Base-by-base conservation (phyloP, 2,888 invertebrate genomes). In the Coremacera marginata region DNA sequence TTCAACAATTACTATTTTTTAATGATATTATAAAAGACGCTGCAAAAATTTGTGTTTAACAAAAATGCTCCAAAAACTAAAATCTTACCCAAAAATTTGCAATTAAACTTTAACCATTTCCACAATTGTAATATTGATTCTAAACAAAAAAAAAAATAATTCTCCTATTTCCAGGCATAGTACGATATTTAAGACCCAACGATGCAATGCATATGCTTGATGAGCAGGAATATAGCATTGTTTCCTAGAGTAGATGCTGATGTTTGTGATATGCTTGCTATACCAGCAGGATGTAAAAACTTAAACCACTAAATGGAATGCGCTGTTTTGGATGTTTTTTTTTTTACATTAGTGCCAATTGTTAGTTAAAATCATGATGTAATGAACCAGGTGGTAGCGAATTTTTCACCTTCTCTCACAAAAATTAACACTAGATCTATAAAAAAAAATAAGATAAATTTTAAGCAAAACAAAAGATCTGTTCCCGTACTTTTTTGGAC, bases 201-300 rank as follows among this genome's bases (percentile, higher is more conserved):
- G 94, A 94, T 86, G 93, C 92, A 84, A 92, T 94, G 83, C 91
- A 92, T 83, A 93, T 94, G 90, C 90, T 93, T 81, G 91, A 92
- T 84, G 90, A 90, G 84, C 89, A 88, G 84, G 89, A 89, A 81
- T 88, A 85, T 82, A 85, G 82, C 82, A 84, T 85, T 84, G 83
- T 87, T 80, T 84, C 85, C 81, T 87, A 86, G 77, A 79, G 31
- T n/a, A 14, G 63, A 3, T 63, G 44, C 14, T 14, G 44, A 44
- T 44, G 14, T 44, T 44, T 44, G 44, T 44, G 44, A 22, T 55
- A 55, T 55, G 55, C 55, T 55, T 55, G 44, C 11, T 44, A 1
- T 44, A 11, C 44, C 44, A 44, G 14, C 44, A 44, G 44, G 3
- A 44, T 44, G 44, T 44, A 44, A 11, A 44, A 44, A 44, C 14